Evolutionary conservation across 2,888 invertebrate species (phyloP).

Genomic region (Catocala sponsa): DNA sequence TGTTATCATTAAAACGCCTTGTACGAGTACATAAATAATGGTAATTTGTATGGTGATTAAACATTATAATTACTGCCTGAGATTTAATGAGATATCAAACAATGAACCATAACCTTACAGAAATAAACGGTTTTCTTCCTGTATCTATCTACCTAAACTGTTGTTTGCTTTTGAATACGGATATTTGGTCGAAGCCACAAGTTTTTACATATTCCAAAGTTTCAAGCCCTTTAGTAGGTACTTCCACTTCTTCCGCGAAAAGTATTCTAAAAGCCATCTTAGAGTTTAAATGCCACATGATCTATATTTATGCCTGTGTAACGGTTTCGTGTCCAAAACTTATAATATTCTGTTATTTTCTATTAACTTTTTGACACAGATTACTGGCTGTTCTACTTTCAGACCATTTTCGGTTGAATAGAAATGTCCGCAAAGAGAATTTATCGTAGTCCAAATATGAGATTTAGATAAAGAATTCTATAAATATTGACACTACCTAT

Average conservation of each 20-base stretch:
- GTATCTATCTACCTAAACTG: background rate
- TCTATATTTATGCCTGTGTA: background rate
- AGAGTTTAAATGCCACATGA: conserved; percentile 1
- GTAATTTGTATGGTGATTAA: conserved; percentile 8
- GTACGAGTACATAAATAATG: conserved; percentile 4
- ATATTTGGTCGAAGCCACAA: background rate
- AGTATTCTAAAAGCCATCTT: conserved; percentile 1
- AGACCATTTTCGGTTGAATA: too few relatives aligned
- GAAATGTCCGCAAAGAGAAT: too few relatives aligned
- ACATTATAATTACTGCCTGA: background rate
- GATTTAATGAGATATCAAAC: conserved; percentile 5
- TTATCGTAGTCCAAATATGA: too few relatives aligned
- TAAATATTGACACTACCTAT: too few relatives aligned
- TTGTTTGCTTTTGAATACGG: background rate
- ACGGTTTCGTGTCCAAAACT: background rate
- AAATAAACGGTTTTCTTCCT: background rate
- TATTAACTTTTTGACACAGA: too few relatives aligned
- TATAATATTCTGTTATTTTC: background rate
- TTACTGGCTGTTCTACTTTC: too few relatives aligned
- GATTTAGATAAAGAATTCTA: too few relatives aligned
- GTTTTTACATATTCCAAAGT: conserved; percentile 9
- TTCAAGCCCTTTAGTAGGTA: conserved; percentile 5
- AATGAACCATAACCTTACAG: background rate
- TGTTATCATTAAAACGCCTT: conserved; percentile 1
- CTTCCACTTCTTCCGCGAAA: background rate